These are phyloP conservation scores for Himantopus leucocephalus DNA, from an alignment of 2,113 vertebrate genomes.

Conservation along the genomic window DNA sequence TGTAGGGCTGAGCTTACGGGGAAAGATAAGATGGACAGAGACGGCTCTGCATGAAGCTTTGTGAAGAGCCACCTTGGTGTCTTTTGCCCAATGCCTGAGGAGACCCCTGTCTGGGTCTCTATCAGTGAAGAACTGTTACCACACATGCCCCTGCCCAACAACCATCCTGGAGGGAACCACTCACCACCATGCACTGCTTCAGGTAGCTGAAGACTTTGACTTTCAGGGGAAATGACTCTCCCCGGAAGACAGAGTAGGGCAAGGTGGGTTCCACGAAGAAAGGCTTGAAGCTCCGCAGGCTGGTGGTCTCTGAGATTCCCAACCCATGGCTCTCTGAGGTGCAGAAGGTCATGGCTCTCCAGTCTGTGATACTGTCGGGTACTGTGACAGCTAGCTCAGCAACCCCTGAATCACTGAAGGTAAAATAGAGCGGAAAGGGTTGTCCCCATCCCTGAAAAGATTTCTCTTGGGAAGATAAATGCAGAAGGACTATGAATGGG, in stretches of 20 bases:
- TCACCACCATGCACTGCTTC: slow-evolving; percentile 84
- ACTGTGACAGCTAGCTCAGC: slow-evolving; percentile 70
- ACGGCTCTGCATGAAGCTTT: neutral
- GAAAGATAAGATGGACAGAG: neutral
- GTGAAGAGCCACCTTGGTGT: neutral
- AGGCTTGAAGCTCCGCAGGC: slow-evolving; percentile 83
- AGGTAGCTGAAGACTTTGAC: slow-evolving; percentile 86
- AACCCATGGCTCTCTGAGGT: slow-evolving; percentile 76
- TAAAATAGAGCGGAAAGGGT: neutral
- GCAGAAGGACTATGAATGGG: neutral
- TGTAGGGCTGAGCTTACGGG: neutral
- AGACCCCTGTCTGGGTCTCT: neutral
- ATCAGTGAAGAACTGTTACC: neutral
- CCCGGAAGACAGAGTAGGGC: slow-evolving; percentile 86
- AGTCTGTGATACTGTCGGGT: slow-evolving; percentile 90
- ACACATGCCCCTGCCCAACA: neutral
- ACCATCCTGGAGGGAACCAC: neutral
- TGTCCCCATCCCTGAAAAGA: neutral
- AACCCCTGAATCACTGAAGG: slow-evolving; percentile 74
- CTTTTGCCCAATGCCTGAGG: neutral
- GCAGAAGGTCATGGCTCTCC: slow-evolving; percentile 85
- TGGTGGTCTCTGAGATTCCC: slow-evolving; percentile 78
- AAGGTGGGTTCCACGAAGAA: slow-evolving; percentile 87
- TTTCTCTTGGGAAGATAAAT: neutral
- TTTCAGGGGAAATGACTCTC: slow-evolving; percentile 85